Evolutionary conservation across 2,113 vertebrate species (phyloP), one percentile per base, ranked within the genome.

Genomic region (Phaetusa simplex): DNA sequence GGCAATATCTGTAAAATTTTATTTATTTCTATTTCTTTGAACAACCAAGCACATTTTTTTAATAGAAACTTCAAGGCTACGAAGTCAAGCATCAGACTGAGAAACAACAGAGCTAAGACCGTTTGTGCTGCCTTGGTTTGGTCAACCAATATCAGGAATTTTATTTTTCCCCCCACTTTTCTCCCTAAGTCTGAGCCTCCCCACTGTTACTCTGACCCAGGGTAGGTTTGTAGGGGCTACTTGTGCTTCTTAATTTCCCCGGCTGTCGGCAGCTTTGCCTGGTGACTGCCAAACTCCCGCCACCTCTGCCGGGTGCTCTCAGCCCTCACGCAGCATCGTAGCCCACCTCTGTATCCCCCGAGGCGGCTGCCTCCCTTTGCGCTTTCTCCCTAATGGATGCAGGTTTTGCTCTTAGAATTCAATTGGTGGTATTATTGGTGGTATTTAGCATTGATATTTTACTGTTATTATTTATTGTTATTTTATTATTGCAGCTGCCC

Each of bases 191-290:
- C 50, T 45, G 36, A 34, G 34, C 45, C 59, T 65, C 34, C 32
- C 18, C 34, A 2, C 24, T 17, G 8, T 19, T 15, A 11, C 61
- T 29, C 26, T 61, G 70, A 20, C 14, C 86, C 52, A 16, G 4
- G 3, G 40, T 3, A 12, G 70, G 9, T 59, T 15, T 73, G 59
- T 3, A 30, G 50, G 20, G 30, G 10, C 50, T 56, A 23, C 27
- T 40, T 18, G 6, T 34, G 11, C 82, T 40, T 0, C 0, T 3
- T n/a, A 23, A 11, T 40, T 45, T 59, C 53, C 52, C 22, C 5
- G 1, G 9, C 16, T 30, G 69, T 22, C 16, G 6, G 79, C 65
- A 92, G n/a, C 79, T 88, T 45, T 88, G 47, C 47, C 38, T 3
- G 0, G 5, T n/a, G 30, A 10, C 45, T 79, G 52, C 69, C 52